These are phyloP conservation scores for Muscina levida DNA, from an alignment of 2,888 invertebrate genomes.

Conservation along the genomic window DNA sequence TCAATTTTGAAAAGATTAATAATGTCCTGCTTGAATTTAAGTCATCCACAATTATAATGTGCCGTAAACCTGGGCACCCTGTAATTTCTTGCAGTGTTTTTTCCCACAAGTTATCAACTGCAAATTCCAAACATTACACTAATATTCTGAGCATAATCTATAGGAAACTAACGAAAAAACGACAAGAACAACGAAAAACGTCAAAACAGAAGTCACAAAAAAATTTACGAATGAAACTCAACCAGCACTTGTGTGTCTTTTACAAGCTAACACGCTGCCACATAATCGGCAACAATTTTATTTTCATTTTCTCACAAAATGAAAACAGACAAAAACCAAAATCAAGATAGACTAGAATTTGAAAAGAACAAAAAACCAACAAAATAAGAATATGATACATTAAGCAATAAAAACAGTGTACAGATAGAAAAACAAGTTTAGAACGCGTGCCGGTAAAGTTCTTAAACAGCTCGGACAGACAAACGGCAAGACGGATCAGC, in stretches of 20 bases:
- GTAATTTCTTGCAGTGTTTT: constrained; percentile 10
- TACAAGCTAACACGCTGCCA: background rate
- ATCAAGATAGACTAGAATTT: background rate
- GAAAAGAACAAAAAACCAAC: constrained; percentile 43
- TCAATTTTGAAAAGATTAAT: too few relatives aligned
- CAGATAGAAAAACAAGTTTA: constrained; percentile 41
- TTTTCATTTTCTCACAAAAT: constrained; percentile 51
- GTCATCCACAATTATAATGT: too few relatives aligned
- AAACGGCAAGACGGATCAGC: background rate
- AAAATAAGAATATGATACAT: background rate
- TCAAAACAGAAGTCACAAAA: background rate
- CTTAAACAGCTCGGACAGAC: constrained; percentile 41
- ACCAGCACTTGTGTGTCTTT: constrained; percentile 19
- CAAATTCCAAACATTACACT: constrained; percentile 7
- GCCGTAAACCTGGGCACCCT: constrained; percentile 12
- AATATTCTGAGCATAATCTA: constrained; percentile 9
- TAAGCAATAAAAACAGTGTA: background rate
- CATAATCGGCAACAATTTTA: constrained; percentile 45
- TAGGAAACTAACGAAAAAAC: background rate
- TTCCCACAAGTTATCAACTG: background rate
- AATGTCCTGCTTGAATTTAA: too few relatives aligned
- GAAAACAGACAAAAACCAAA: constrained; percentile 24
- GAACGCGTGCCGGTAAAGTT: constrained; percentile 62
- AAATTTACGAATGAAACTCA: constrained; percentile 27
- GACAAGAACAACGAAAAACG: too few relatives aligned